Conservation (phyloP, 2,797 vertebrate genomes). For the Gastrophryne carolinensis region DNA sequence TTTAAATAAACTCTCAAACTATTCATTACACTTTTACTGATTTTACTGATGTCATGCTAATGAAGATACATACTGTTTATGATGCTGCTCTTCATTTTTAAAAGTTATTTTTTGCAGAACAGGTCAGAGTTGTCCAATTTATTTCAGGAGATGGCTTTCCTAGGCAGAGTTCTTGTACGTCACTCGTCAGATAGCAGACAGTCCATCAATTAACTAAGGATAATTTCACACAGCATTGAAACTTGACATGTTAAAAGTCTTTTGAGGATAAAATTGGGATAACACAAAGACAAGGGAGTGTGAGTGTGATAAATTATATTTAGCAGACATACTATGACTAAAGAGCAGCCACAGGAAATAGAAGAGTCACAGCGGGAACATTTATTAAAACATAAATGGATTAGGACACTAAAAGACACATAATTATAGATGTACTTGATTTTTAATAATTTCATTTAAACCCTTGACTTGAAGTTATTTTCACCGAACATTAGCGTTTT, state of each 20-base stretch:
- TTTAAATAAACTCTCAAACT: too few species aligned
- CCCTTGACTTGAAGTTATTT: neutral
- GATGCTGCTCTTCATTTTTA: too few species aligned
- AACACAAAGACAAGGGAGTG: neutral
- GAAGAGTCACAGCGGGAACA: neutral
- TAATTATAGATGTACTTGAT: neutral
- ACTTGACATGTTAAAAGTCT: neutral
- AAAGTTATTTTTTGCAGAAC: neutral
- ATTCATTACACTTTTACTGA: too few species aligned
- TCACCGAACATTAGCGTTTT: too few species aligned
- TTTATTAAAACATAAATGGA: neutral
- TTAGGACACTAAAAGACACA: neutral
- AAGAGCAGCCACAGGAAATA: neutral
- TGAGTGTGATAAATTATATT: neutral
- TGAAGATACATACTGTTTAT: too few species aligned
- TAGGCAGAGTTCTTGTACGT: neutral
- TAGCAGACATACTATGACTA: neutral
- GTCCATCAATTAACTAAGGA: neutral
- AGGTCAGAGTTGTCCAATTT: neutral
- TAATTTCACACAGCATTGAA: neutral
- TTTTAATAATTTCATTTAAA: neutral
- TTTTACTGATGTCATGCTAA: too few species aligned
- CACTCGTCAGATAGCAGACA: neutral
- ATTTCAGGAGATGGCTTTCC: neutral
- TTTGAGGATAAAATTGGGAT: conserved; percentile 1